Conservation (phyloP, 2,888 invertebrate species). For the Pseudolycoriella hygida region DNA sequence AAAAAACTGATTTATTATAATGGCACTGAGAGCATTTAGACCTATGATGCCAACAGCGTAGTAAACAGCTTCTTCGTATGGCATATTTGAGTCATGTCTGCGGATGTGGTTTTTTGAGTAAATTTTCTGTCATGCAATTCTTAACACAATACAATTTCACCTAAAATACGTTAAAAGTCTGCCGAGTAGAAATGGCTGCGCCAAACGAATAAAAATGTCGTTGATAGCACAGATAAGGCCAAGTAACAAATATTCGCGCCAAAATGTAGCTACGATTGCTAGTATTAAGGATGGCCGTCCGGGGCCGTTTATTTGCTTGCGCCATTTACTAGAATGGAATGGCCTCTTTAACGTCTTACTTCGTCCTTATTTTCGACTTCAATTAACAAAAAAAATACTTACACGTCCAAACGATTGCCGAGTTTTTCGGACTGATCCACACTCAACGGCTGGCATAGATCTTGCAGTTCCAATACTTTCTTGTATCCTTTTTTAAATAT, state of each 20-base stretch:
- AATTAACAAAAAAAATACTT: slow-evolving; percentile 14
- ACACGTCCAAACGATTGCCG: slow-evolving; percentile 33
- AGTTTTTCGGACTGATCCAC: slow-evolving; percentile 30
- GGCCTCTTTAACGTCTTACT: too few species aligned
- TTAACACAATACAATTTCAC: slow-evolving; percentile 16
- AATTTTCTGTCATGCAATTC: too few species aligned
- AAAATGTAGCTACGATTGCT: slow-evolving; percentile 13
- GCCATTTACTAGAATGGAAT: too few species aligned
- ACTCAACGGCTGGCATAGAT: slow-evolving; percentile 31
- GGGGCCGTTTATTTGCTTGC: slow-evolving; percentile 8
- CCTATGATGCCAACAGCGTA: slow-evolving; percentile 32
- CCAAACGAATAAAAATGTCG: slow-evolving; percentile 12
- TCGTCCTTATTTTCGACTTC: too few species aligned
- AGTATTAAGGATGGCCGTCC: slow-evolving; percentile 12
- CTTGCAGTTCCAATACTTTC: slow-evolving; percentile 30
- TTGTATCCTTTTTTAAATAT: slow-evolving; percentile 32
- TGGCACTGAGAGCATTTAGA: slow-evolving; percentile 25
- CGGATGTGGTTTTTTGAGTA: slow-evolving; percentile 18
- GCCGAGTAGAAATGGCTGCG: slow-evolving; percentile 13
- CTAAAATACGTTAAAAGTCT: slow-evolving; percentile 12
- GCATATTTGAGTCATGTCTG: slow-evolving; percentile 31
- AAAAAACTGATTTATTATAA: slow-evolving; percentile 42
- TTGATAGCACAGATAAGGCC: slow-evolving; percentile 10
- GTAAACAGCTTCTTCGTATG: slow-evolving; percentile 34
- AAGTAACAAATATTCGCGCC: slow-evolving; percentile 11